Percentiles rank a stretch among this genome's conserved stretches.
phyloP scores from a whole-genome alignment of 2,797 vertebrate genomes.

The Rhabdophis nuchalis region DNA sequence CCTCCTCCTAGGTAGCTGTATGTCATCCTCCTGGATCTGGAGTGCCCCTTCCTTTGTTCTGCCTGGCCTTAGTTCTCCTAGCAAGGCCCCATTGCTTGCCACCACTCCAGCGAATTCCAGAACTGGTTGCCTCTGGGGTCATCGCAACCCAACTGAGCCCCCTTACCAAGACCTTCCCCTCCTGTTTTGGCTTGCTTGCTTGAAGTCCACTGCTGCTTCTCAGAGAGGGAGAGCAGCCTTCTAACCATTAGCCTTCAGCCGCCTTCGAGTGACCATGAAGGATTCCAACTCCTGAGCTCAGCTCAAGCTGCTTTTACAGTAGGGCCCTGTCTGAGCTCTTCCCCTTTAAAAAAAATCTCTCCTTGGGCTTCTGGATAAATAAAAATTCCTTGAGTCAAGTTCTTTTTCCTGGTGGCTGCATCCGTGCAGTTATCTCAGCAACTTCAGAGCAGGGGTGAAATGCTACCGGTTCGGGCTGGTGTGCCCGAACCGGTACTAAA shows the following conservation, averaged over 20 bases:
- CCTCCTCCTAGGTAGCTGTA: neutral
- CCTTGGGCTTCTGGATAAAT: neutral
- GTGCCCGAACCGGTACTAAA: too few species aligned
- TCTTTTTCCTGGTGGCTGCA: neutral
- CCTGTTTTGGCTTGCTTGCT: neutral
- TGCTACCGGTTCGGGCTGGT: too few species aligned
- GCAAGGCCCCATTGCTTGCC: neutral
- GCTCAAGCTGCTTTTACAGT: neutral
- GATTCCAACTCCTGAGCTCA: neutral
- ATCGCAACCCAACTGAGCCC: neutral
- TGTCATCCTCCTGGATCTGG: neutral
- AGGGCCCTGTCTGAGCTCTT: neutral
- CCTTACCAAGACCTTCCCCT: too few species aligned
- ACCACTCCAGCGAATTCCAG: neutral
- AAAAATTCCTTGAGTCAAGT: neutral
- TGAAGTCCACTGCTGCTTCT: too few species aligned
- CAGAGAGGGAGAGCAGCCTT: neutral
- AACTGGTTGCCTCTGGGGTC: conserved; percentile 31
- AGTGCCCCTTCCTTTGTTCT: neutral
- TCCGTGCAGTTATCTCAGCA: neutral
- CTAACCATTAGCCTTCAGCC: neutral
- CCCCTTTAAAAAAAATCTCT: neutral
- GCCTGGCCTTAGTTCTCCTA: neutral
- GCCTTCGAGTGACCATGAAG: neutral
- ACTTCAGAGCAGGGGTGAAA: neutral